These are phyloP conservation scores for Lepeophtheirus salmonis DNA, from an alignment of 1,140 invertebrate species.

Conservation along the genomic window DNA sequence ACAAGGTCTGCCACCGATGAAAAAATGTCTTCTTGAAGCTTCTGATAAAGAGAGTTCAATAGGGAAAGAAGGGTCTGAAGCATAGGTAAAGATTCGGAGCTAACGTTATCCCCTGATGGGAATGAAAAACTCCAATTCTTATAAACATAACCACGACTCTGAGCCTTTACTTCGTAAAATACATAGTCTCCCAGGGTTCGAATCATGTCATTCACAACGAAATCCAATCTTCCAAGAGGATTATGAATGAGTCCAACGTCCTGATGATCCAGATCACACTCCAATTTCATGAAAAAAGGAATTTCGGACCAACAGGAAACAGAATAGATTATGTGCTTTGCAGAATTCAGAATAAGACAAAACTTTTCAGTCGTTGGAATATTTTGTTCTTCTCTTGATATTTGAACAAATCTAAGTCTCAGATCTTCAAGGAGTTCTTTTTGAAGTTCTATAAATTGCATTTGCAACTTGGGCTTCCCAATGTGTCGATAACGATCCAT, in stretches of 20 bases:
- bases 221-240: neutral
- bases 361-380: neutral
- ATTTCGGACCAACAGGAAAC: constrained; percentile 1
- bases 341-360: constrained; percentile 6
- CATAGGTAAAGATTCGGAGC: neutral
- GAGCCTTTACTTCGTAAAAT: neutral
- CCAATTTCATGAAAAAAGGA: constrained; percentile 1
- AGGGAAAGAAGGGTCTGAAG: constrained; percentile 5
- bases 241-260: neutral
- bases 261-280: neutral
- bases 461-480: neutral
- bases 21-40: neutral
- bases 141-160: neutral
- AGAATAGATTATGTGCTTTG: neutral
- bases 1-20: neutral
- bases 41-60: neutral
- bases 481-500: neutral
- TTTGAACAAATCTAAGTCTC: constrained; percentile 6
- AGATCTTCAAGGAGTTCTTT: constrained; percentile 7
- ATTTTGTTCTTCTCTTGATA: neutral
- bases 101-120: neutral
- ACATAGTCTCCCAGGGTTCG: neutral
- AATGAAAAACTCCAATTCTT: neutral
- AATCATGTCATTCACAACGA: constrained; percentile 2
- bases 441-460: constrained; percentile 7